Evolutionary conservation across 1,140 invertebrate species (phyloP).

Genomic region (Bicyclus anynana): DNA sequence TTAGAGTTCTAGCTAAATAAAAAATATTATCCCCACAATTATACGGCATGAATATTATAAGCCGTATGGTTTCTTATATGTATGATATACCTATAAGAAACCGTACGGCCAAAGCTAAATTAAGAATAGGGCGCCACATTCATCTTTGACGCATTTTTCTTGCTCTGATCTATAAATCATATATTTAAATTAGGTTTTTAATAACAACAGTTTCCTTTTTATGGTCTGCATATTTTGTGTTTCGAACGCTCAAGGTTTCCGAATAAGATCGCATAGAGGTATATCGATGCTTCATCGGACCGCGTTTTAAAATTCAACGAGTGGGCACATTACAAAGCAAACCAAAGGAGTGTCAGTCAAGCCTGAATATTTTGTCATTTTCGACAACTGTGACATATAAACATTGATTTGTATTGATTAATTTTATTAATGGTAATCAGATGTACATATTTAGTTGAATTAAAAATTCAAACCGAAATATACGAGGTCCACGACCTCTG

Average conservation of each 20-base stretch:
- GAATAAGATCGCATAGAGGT: slow-evolving; percentile 12
- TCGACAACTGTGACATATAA: slow-evolving; percentile 35
- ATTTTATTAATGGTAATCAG: slow-evolving; percentile 58
- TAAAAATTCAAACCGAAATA: slow-evolving; percentile 58
- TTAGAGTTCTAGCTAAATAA: too few relatives aligned
- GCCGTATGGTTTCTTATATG: too few relatives aligned
- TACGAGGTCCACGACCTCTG: slow-evolving; percentile 50
- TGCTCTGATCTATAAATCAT: too few relatives aligned
- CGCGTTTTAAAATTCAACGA: slow-evolving; percentile 26
- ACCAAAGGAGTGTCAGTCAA: slow-evolving; percentile 24
- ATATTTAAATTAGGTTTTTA: background rate
- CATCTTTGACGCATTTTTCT: too few relatives aligned
- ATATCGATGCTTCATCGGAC: slow-evolving; percentile 1
- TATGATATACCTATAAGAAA: too few relatives aligned
- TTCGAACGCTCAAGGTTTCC: background rate
- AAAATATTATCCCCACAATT: too few relatives aligned
- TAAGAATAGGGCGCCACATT: too few relatives aligned
- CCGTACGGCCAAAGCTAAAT: too few relatives aligned
- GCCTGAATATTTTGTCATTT: slow-evolving; percentile 30
- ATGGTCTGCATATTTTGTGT: background rate
- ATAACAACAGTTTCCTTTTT: background rate
- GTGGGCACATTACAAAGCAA: slow-evolving; percentile 18
- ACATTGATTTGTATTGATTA: slow-evolving; percentile 53
- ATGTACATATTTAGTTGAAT: slow-evolving; percentile 66
- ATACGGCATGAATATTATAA: too few relatives aligned